phyloP scores from a whole-genome alignment of 2,797 vertebrate species.

The Oceanodroma leucorhoa region DNA sequence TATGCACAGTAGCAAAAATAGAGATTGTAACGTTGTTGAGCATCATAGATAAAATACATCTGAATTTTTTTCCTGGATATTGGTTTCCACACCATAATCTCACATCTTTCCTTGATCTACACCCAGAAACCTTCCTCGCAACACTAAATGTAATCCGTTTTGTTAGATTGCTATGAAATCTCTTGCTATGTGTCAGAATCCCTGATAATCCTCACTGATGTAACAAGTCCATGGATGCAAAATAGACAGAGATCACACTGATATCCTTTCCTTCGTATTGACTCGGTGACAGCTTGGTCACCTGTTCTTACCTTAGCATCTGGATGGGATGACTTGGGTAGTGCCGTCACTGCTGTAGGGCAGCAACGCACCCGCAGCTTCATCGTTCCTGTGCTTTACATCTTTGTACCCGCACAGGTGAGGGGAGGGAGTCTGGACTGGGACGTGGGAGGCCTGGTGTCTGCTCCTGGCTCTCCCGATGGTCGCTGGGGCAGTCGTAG shows the following conservation, averaged over 20 bases:
- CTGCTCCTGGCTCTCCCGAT: background rate
- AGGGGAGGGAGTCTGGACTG: background rate
- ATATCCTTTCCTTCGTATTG: accelerated
- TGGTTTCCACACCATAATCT: background rate
- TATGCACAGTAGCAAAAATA: background rate
- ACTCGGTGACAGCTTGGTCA: background rate
- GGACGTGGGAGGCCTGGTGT: background rate
- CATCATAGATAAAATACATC: background rate
- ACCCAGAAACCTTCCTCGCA: background rate
- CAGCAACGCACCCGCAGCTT: background rate
- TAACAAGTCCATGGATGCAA: background rate
- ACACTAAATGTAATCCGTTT: background rate
- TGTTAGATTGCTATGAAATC: background rate
- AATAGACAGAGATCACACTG: background rate
- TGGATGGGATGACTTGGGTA: accelerated
- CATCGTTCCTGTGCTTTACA: background rate
- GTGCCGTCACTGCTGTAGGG: accelerated
- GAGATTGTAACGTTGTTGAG: background rate
- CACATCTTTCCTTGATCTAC: background rate
- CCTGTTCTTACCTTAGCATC: background rate
- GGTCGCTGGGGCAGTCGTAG: background rate
- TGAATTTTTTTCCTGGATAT: background rate
- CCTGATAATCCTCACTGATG: background rate
- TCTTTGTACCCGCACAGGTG: background rate
- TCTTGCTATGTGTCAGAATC: background rate